A percentile compares a stretch with the other conserved stretches of the same genome.
phyloP scores from a whole-genome alignment of 2,797 vertebrate genomes.

The Coregonus ussuriensis region DNA sequence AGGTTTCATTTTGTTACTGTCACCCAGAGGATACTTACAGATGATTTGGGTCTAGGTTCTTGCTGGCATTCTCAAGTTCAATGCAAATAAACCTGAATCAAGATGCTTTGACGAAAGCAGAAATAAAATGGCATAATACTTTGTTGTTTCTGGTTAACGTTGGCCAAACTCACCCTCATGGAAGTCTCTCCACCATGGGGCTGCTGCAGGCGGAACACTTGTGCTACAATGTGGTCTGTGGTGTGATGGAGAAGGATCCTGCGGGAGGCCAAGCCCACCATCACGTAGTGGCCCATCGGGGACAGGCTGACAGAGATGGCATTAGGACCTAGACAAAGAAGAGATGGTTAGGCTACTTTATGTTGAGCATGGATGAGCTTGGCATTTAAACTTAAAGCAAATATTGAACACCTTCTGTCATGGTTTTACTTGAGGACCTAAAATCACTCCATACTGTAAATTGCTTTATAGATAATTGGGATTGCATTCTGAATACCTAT shows the following conservation, averaged over 20 bases:
- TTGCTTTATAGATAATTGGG: background rate
- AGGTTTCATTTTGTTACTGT: background rate
- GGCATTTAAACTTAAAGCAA: background rate
- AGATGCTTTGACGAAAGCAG: background rate
- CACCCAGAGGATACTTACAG: background rate
- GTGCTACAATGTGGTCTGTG: slow-evolving; percentile 99
- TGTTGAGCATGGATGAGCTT: background rate
- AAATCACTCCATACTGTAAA: background rate
- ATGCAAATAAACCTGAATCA: background rate
- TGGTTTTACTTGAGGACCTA: background rate
- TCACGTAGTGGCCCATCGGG: slow-evolving; percentile 96
- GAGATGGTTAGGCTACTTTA: background rate
- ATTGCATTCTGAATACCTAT: background rate
- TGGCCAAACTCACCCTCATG: slow-evolving; percentile 85
- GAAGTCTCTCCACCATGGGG: slow-evolving; percentile 97
- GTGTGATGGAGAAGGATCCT: slow-evolving; percentile 95
- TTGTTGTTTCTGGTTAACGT: background rate
- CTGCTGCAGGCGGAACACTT: slow-evolving; percentile 98
- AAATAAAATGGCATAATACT: background rate
- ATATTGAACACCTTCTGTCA: background rate
- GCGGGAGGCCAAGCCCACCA: slow-evolving; percentile 96
- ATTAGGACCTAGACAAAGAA: slow-evolving; percentile 83
- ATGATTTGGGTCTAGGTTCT: background rate
- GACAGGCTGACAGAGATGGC: slow-evolving; percentile 98
- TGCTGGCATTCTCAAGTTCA: background rate